Percentiles rank a stretch among this genome's conserved stretches.
These are phyloP conservation scores for Phataginus tetradactyla DNA, from an alignment of 2,797 vertebrate species.

Conservation along the genomic window DNA sequence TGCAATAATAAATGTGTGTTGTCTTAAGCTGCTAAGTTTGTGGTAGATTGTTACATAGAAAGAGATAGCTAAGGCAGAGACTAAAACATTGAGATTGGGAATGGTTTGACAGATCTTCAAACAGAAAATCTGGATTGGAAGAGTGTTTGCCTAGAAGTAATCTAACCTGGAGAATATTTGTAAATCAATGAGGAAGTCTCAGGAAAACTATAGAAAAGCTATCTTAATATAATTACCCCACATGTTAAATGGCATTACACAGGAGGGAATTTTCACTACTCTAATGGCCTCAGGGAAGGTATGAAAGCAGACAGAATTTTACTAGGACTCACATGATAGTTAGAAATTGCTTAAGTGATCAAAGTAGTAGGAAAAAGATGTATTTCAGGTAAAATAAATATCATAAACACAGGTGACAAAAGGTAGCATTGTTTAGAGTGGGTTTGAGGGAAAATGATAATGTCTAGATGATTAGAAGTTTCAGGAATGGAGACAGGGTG, in stretches of 20 bases:
- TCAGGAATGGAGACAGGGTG: neutral
- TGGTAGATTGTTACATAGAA: neutral
- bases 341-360: neutral
- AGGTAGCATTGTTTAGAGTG: neutral
- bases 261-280: neutral
- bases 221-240: neutral
- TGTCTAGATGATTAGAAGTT: neutral
- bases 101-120: neutral
- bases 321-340: neutral
- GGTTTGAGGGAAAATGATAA: conserved; percentile 24
- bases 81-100: neutral
- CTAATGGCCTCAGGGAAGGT: neutral
- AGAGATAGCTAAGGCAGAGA: neutral
- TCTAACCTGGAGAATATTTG: neutral
- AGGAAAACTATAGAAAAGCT: neutral
- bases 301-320: neutral
- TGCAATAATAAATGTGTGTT: neutral
- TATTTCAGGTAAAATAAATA: neutral
- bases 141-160: neutral
- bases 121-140: neutral
- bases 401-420: neutral
- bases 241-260: neutral
- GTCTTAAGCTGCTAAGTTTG: neutral
- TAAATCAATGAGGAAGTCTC: neutral
- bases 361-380: neutral